A percentile compares a stretch with the other conserved stretches of the same genome.
These are phyloP conservation scores for Camponotus fellah DNA, from an alignment of 2,888 invertebrate species.

Conservation along the genomic window DNA sequence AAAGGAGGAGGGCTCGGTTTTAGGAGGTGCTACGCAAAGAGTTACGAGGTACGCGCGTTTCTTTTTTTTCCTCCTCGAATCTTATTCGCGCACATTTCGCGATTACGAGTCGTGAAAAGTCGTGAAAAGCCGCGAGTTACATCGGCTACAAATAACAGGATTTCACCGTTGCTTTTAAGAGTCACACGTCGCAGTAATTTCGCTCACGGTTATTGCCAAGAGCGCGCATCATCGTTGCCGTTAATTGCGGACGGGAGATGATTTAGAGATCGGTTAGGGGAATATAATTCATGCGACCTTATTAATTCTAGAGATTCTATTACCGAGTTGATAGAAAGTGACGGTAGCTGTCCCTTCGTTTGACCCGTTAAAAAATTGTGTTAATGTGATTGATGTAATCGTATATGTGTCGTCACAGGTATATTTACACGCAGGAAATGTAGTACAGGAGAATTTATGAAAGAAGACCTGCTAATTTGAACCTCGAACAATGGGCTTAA, in stretches of 20 bases:
- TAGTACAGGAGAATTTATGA: constrained; percentile 20
- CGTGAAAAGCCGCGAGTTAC: constrained; percentile 35
- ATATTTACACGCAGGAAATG: not conserved
- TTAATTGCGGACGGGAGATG: constrained; percentile 61
- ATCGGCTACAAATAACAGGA: constrained; percentile 55
- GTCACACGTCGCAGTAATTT: constrained; percentile 55
- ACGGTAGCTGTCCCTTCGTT: not conserved
- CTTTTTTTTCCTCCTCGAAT: not conserved
- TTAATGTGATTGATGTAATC: constrained; percentile 19
- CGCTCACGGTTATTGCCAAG: constrained; percentile 49
- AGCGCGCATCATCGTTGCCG: constrained; percentile 51
- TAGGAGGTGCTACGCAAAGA: constrained; percentile 83
- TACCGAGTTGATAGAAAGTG: constrained; percentile 14
- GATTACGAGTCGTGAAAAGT: constrained; percentile 21
- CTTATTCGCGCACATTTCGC: not conserved
- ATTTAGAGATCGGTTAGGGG: constrained; percentile 27
- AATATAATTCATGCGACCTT: constrained; percentile 33
- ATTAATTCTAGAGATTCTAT: constrained; percentile 29
- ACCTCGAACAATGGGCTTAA: not conserved
- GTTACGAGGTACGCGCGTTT: constrained; percentile 82
- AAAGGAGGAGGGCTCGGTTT: constrained; percentile 84
- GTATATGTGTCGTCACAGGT: not conserved
- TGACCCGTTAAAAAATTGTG: constrained; percentile 23
- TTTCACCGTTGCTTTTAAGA: constrained; percentile 68
- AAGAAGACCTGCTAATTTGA: constrained; percentile 14